phyloP scores from a whole-genome alignment of 64 coral and sea anemone species.

The Trachythela sp. region DNA sequence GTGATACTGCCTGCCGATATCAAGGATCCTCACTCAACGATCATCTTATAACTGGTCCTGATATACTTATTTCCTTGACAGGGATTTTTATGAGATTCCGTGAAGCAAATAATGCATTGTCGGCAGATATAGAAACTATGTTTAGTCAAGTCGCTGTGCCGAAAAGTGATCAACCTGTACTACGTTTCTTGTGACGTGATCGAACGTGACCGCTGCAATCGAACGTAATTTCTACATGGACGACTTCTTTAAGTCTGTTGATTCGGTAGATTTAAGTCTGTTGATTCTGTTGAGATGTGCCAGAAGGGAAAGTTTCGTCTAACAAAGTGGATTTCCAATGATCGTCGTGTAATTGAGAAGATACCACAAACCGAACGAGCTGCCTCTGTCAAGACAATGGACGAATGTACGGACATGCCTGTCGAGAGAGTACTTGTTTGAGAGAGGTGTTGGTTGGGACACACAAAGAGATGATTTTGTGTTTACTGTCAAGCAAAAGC shows the following conservation, averaged over 20 bases:
- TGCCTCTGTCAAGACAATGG: too few species aligned
- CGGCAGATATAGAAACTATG: constrained; percentile 16
- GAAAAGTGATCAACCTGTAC: not conserved
- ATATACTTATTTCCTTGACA: not conserved
- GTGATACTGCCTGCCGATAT: not conserved
- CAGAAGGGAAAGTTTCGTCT: too few species aligned
- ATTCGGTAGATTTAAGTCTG: too few species aligned
- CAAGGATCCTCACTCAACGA: not conserved
- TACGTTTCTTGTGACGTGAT: too few species aligned
- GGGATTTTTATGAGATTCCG: not conserved
- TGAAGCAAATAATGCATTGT: not conserved
- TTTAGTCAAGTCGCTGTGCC: not conserved
- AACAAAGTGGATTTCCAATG: too few species aligned
- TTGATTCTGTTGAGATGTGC: too few species aligned
- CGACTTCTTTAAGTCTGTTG: too few species aligned
- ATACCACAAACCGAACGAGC: too few species aligned
- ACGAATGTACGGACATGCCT: not conserved
- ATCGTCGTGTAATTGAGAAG: too few species aligned
- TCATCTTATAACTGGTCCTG: not conserved
- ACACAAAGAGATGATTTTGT: constrained; percentile 48
- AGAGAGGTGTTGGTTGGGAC: constrained; percentile 52
- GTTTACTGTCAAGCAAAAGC: not conserved
- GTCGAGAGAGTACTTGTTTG: constrained; percentile 20
- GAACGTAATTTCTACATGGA: too few species aligned
- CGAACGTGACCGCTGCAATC: too few species aligned